Evolutionary conservation across 2,113 vertebrate species (phyloP), one percentile per base, ranked within the genome.

Genomic region (Origma solitaria): DNA sequence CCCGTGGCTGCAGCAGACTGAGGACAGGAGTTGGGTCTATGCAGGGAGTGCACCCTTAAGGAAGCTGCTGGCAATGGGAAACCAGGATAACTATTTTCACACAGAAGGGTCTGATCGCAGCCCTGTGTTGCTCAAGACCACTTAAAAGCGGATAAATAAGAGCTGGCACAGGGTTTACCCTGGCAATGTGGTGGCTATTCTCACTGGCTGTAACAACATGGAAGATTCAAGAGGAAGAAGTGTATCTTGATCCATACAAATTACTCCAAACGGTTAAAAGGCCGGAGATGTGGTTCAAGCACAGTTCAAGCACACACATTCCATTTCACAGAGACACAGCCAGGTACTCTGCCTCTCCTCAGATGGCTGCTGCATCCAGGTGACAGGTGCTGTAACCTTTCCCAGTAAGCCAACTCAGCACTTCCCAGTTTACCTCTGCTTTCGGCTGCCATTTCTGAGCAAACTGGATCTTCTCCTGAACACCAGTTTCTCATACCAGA

Each of bases 331-430:
- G 76, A 77, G 40, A 9, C 0, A 0, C 49, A 68, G 44, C 8
- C 0, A 1, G 50, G 38, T 54, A 17, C 45, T 33, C 49, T 89
- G 61, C 15, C 73, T 65, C 33, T 33, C 33, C 54, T 61, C 1
- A 1, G 30, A 49, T 0, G 0, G 49, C 28, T 0, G 0, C 65
- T 33, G 53, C 40, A 79, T 47, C 31, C 45, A 58, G 27, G 9
- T 62, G 54, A 42, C 2, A 1, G 1, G 7, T 15, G 5, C 28
- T 77, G 54, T 25, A 61, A 54, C 30, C 8, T 56, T 62, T 47
- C 38, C 47, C 38, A 77, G 38, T 15, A 54, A 73, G 23, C 4
- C 31, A 80, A 14, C 31, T 47, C 47, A 62, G 18, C 40, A 15
- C 38, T 66, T 65, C 35, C 28, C 38, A 37, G 13, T 57, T 76